phyloP scores from a whole-genome alignment of 2,888 invertebrate species.

The Tetragnatha montana region DNA sequence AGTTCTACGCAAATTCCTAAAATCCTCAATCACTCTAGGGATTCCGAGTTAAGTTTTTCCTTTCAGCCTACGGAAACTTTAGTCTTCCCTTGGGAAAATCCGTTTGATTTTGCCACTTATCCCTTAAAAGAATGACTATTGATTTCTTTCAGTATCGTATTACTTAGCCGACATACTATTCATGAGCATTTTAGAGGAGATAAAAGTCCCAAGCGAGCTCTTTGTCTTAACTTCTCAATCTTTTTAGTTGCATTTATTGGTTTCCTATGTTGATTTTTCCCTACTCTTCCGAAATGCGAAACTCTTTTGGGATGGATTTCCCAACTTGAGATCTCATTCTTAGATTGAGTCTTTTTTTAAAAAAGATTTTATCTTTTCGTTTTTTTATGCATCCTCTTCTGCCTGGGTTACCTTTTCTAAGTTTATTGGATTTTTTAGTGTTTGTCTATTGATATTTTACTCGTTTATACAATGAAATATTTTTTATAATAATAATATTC shows the following conservation, averaged over 20 bases:
- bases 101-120: neutral
- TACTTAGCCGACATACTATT: neutral
- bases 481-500: too few species aligned
- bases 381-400: slow-evolving; percentile 27
- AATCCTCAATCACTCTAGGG: too few species aligned
- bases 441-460: too few species aligned
- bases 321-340: neutral
- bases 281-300: neutral
- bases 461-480: too few species aligned
- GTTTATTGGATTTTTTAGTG: too few species aligned
- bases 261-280: neutral
- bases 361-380: neutral
- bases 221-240: neutral
- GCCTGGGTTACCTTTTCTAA: too few species aligned
- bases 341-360: neutral
- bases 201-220: neutral
- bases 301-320: neutral
- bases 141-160: neutral
- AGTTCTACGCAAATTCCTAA: too few species aligned
- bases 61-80: neutral
- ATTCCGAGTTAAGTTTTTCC: too few species aligned
- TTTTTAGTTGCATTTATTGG: neutral
- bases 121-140: neutral
- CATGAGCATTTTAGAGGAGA: neutral
- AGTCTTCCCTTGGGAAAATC: neutral